Percentiles rank a stretch among this genome's conserved stretches.
phyloP scores from a whole-genome alignment of 2,113 vertebrate genomes.

The Sinocyclocheilus maitianheensis region DNA sequence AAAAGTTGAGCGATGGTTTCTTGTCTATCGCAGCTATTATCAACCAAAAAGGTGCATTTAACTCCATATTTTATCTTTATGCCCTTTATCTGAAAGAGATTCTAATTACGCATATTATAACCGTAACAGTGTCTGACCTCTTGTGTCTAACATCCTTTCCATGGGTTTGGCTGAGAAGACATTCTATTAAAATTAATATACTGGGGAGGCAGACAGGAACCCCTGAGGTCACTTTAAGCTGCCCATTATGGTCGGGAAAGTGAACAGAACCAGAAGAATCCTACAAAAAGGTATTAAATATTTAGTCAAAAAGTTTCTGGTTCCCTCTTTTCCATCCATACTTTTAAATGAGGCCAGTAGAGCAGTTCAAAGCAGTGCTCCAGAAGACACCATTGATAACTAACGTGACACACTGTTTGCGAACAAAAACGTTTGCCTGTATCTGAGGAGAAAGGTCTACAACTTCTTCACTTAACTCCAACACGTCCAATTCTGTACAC shows the following conservation, averaged over 20 bases:
- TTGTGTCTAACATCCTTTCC: slow-evolving; percentile 5
- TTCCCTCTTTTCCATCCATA: slow-evolving; percentile 55
- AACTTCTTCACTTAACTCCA: slow-evolving; percentile 10
- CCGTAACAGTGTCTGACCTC: slow-evolving; percentile 33
- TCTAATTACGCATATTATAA: slow-evolving; percentile 56
- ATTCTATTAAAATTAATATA: slow-evolving; percentile 72
- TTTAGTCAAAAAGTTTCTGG: slow-evolving; percentile 59
- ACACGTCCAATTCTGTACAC: background rate
- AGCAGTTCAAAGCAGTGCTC: background rate
- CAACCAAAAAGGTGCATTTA: background rate
- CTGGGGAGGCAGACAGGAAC: slow-evolving; percentile 53
- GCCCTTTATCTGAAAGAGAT: slow-evolving; percentile 47
- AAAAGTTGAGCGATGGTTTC: background rate
- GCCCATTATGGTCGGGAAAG: slow-evolving; percentile 56
- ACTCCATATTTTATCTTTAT: slow-evolving; percentile 6
- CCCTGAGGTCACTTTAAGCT: slow-evolving; percentile 36
- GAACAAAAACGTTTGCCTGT: background rate
- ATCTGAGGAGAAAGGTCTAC: slow-evolving; percentile 2
- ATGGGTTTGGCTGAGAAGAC: slow-evolving; percentile 59
- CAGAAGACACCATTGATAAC: slow-evolving; percentile 16
- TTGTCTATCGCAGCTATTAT: background rate
- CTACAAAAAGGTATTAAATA: slow-evolving; percentile 66
- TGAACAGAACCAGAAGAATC: slow-evolving; percentile 6
- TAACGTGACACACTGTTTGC: background rate
- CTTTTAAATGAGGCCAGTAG: slow-evolving; percentile 32